These are phyloP conservation scores for Pseudorhiza aurosa DNA, from an alignment of 30 jellyfish, hydroid and myxozoan genomes.

Conservation along the genomic window DNA sequence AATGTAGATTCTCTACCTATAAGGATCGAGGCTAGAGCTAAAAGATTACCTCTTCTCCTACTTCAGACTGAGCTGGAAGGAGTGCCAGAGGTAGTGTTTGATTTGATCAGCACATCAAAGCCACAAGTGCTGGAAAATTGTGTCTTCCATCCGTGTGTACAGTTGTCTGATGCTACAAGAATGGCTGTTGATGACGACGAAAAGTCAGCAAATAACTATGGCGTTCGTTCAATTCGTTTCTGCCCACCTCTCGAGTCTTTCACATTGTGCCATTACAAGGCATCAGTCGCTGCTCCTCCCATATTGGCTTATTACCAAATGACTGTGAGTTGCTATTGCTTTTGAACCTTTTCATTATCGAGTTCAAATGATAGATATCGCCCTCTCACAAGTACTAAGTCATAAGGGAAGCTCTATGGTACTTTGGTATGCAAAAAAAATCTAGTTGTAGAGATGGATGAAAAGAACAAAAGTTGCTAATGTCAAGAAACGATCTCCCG, in stretches of 20 bases:
- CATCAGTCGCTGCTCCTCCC: constrained; percentile 52
- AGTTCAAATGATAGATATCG: no score
- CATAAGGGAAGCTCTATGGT: no score
- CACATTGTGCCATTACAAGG: constrained; percentile 72
- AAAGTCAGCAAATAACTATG: constrained; percentile 36
- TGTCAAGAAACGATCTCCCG: no score
- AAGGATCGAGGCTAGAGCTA: no score
- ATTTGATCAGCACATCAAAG: constrained; percentile 63
- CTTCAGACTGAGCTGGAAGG: constrained; percentile 95
- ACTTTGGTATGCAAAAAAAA: no score
- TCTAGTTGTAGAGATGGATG: no score
- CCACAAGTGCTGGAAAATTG: constrained; percentile 55
- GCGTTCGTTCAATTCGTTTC: constrained; percentile 66
- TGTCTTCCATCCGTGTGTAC: constrained; percentile 84
- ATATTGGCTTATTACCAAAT: constrained; percentile 81
- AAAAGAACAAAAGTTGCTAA: no score
- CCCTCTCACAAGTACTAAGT: no score
- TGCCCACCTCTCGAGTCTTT: constrained; percentile 86
- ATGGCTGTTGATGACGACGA: constrained; percentile 65
- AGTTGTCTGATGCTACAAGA: constrained; percentile 65
- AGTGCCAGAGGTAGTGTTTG: constrained; percentile 89
- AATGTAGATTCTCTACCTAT: no score
- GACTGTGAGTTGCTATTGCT: constrained; percentile 60
- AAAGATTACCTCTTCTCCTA: no score
- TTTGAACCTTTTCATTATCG: background rate